Evolutionary conservation across 2,797 vertebrate species (phyloP).

Genomic region (Megalops cyprinoides): DNA sequence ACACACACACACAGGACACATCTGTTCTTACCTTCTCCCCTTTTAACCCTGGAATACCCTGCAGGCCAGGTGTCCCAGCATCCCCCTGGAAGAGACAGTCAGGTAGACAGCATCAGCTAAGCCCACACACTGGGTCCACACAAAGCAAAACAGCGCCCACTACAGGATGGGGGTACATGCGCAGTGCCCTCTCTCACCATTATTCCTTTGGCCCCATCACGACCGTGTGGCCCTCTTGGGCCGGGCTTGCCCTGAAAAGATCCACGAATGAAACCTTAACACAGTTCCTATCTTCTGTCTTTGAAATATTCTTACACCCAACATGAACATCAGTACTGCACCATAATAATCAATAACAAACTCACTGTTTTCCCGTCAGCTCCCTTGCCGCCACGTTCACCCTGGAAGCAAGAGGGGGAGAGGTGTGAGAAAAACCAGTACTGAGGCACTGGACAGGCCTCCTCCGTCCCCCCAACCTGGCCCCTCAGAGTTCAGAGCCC

Average conservation of each 20-base stretch:
- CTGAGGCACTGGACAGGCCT: slow-evolving; percentile 51
- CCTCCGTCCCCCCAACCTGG: slow-evolving; percentile 40
- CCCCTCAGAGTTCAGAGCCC: background rate
- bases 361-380: slow-evolving; percentile 72
- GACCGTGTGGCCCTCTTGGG: slow-evolving; percentile 62
- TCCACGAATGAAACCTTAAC: background rate
- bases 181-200: slow-evolving; percentile 59
- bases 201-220: slow-evolving; percentile 68
- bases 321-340: slow-evolving; percentile 19
- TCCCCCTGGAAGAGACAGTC: slow-evolving; percentile 64
- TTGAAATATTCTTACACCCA: background rate
- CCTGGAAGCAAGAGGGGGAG: slow-evolving; percentile 57
- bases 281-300: slow-evolving; percentile 35
- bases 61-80: slow-evolving; percentile 60
- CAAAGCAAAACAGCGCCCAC: background rate
- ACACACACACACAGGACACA: background rate
- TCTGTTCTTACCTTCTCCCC: slow-evolving; percentile 70
- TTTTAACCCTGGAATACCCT: slow-evolving; percentile 60
- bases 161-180: background rate
- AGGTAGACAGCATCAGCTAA: background rate
- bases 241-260: slow-evolving; percentile 71
- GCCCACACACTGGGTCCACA: background rate
- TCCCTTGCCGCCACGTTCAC: slow-evolving; percentile 66
- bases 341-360: slow-evolving; percentile 19
- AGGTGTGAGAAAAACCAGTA: background rate